A percentile compares a stretch with the other conserved stretches of the same genome.
phyloP scores from a whole-genome alignment of 2,113 vertebrate species.

The Toxotes chatareus region DNA sequence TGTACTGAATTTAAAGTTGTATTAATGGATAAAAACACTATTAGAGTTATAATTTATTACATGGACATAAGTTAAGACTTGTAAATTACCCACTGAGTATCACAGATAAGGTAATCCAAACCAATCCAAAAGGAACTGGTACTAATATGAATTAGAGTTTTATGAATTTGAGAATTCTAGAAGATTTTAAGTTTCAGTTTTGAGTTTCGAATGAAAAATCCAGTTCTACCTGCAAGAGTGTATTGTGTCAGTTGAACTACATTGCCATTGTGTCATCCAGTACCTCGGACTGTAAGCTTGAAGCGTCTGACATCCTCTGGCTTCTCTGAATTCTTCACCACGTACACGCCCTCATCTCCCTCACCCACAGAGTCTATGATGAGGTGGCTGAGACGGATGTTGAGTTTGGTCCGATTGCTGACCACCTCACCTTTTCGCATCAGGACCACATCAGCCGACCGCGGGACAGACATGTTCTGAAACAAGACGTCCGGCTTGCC shows the following conservation, averaged over 20 bases:
- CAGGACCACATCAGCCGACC: conserved; percentile 51
- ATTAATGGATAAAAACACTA: background rate
- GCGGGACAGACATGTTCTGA: conserved; percentile 27
- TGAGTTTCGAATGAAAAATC: background rate
- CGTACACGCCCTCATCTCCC: conserved; percentile 82
- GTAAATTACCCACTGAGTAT: background rate
- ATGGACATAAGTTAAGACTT: background rate
- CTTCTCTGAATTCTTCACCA: conserved; percentile 63
- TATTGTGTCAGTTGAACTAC: background rate
- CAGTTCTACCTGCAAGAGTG: background rate
- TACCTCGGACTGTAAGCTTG: conserved; percentile 81
- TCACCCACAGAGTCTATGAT: conserved; percentile 76
- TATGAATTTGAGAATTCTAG: background rate
- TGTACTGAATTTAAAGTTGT: background rate
- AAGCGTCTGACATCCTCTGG: conserved; percentile 51
- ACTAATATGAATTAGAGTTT: background rate
- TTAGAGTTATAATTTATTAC: background rate
- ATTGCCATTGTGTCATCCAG: background rate
- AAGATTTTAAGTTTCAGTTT: background rate
- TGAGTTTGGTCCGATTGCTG: conserved; percentile 64
- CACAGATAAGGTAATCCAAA: background rate
- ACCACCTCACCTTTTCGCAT: conserved; percentile 59
- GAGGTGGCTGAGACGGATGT: conserved; percentile 69
- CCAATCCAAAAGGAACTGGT: background rate
- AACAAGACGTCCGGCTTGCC: conserved; percentile 70